phyloP scores from a whole-genome alignment of 2,113 vertebrate genomes.

The Xenopus tropicalis region DNA sequence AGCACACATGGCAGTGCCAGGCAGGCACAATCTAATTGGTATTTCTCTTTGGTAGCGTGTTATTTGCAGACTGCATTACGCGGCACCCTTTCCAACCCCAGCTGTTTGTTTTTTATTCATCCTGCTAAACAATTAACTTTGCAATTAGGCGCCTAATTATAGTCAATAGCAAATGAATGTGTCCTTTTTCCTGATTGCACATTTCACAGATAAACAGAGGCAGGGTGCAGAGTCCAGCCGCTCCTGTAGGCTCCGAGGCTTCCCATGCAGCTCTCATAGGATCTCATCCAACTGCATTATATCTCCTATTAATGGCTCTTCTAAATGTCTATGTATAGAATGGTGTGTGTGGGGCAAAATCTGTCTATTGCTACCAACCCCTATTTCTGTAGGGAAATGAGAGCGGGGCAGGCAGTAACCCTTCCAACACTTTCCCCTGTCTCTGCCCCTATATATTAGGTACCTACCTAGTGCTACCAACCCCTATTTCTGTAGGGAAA shows the following conservation, averaged over 20 bases:
- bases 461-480: too few relatives aligned
- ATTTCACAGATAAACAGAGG: slow-evolving; percentile 33
- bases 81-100: slow-evolving; percentile 45
- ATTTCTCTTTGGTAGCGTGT: neutral
- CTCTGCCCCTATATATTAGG: too few relatives aligned
- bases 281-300: too few relatives aligned
- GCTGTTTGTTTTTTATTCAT: slow-evolving; percentile 48
- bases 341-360: neutral
- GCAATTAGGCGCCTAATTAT: slow-evolving; percentile 60
- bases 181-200: slow-evolving; percentile 50
- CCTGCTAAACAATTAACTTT: slow-evolving; percentile 57
- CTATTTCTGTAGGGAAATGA: too few relatives aligned
- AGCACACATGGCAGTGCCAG: neutral
- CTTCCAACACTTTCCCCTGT: too few relatives aligned
- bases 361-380: neutral
- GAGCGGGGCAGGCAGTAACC: too few relatives aligned
- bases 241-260: slow-evolving; percentile 36
- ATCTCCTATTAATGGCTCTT: too few relatives aligned
- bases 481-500: too few relatives aligned
- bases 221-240: slow-evolving; percentile 46
- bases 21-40: neutral
- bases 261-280: too few relatives aligned
- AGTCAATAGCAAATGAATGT: slow-evolving; percentile 45
- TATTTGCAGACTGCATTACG: slow-evolving; percentile 20
- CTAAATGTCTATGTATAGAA: neutral